Base-by-base conservation (phyloP, 2,113 vertebrate species). In the Turnix velox region DNA sequence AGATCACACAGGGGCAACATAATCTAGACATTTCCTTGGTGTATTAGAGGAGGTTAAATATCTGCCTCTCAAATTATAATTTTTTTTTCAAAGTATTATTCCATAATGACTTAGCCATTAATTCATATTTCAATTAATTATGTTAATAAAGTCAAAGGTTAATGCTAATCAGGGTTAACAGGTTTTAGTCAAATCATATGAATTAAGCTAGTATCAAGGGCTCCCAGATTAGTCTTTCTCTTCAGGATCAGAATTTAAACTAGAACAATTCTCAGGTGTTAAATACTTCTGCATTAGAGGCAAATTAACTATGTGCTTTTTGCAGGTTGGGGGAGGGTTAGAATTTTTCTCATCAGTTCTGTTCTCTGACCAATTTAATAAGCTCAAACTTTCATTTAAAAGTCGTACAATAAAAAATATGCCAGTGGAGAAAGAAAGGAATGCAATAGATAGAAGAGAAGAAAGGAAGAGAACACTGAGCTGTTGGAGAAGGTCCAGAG, bases 91-190 rank as follows among this genome's bases (percentile, higher is more conserved):
- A 82, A n/a, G 5, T 51, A 39, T 37, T 52, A 57, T 68, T 84
- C 73, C 19, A 4, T 10, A 24, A 37, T 78, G 40, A 27, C 57
- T 84, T 86, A 75, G 30, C 20, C 35, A 42, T 33, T 31, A 14
- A 72, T 84, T 93, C 45, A n/a, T 57, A 57, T 84, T 93, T 92
- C 68, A 93, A 87, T 88, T 96, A 96, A 76, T 67, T 88, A 59
- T 74, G 46, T 63, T 96, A 93, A 75, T 27, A 75, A 52, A 92
- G 59, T 35, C n/a, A 83, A 88, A 92, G 51, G 31, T 78, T 92
- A 90, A 90, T 88, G 31, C 19, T 65, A 73, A 88, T 57, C 74
- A 67, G 69, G 31, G 24, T 69, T 77, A 90, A 63, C 51, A 94
- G 22, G 27, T 94, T 90, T 79, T 81, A 74, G n/a, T 55, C 71